Evolutionary conservation across 2,113 vertebrate genomes (phyloP).

Genomic region (Sinocyclocheilus grahami): DNA sequence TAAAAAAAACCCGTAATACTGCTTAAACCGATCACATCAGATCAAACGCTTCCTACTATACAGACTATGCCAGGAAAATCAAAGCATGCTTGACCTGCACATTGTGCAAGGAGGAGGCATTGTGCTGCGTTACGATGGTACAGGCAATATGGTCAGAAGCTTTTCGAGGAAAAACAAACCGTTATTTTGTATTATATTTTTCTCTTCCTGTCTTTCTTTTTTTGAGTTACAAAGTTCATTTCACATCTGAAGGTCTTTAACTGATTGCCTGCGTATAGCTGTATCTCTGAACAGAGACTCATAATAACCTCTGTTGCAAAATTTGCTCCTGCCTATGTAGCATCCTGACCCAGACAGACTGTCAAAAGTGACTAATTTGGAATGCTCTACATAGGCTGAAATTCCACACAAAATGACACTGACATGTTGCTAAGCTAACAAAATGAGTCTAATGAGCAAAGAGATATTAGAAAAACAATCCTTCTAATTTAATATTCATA

Average conservation of each 20-base stretch:
- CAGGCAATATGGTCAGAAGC: slow-evolving; percentile 25
- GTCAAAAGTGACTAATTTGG: not conserved
- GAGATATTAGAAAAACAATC: not conserved
- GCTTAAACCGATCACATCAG: slow-evolving; percentile 12
- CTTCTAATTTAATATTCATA: too few relatives aligned
- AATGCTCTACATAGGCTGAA: not conserved
- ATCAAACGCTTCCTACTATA: slow-evolving; percentile 49
- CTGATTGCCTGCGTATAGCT: not conserved
- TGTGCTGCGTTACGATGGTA: not conserved
- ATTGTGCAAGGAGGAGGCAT: slow-evolving; percentile 27
- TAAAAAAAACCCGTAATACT: not conserved
- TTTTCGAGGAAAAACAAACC: slow-evolving; percentile 40
- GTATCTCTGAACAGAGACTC: not conserved
- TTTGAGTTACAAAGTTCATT: not conserved
- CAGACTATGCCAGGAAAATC: slow-evolving; percentile 41
- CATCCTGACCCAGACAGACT: not conserved
- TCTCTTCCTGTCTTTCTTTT: not conserved
- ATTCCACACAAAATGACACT: not conserved
- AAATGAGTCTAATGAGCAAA: not conserved
- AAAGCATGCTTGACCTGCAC: slow-evolving; percentile 33
- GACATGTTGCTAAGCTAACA: too few relatives aligned
- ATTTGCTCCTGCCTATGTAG: not conserved
- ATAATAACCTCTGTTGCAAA: slow-evolving; percentile 1
- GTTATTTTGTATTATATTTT: not conserved
- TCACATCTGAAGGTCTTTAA: slow-evolving; percentile 34